These are phyloP conservation scores for Serripes groenlandicus DNA, from an alignment of 2,888 invertebrate genomes.

Conservation along the genomic window DNA sequence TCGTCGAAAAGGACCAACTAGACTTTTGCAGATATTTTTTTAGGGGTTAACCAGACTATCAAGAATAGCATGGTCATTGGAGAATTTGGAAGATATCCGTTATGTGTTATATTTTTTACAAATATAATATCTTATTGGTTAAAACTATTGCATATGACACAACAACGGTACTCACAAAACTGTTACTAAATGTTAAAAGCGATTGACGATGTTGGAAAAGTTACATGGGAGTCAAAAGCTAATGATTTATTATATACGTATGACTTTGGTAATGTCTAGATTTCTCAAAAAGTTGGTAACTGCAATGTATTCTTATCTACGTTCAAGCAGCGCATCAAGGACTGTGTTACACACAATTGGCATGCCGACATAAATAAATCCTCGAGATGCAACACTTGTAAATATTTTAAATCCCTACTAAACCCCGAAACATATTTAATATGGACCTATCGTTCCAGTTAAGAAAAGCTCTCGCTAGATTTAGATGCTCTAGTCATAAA, in stretches of 20 bases:
- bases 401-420: constrained; percentile 20
- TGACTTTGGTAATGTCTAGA: constrained; percentile 26
- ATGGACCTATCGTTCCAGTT: constrained; percentile 17
- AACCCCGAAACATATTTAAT: constrained; percentile 28
- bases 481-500: constrained; percentile 32
- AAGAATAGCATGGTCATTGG: background rate
- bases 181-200: constrained; percentile 32
- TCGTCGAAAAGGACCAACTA: constrained; percentile 4
- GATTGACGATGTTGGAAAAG: constrained; percentile 18
- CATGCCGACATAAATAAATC: constrained; percentile 7
- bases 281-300: constrained; percentile 25
- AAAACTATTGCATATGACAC: constrained; percentile 26
- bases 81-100: background rate
- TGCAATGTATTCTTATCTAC: background rate
- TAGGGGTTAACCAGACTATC: background rate
- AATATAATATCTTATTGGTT: constrained; percentile 33
- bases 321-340: constrained; percentile 11
- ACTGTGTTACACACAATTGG: constrained; percentile 8
- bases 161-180: constrained; percentile 19
- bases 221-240: constrained; percentile 28
- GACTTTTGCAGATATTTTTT: constrained; percentile 4
- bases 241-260: constrained; percentile 19
- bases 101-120: background rate
- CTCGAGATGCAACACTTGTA: constrained; percentile 15
- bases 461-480: constrained; percentile 17